Percentiles rank a stretch among this genome's conserved stretches.
These are phyloP conservation scores for Pseudocheirus occidentalis DNA, from an alignment of 2,797 vertebrate genomes.

Conservation along the genomic window DNA sequence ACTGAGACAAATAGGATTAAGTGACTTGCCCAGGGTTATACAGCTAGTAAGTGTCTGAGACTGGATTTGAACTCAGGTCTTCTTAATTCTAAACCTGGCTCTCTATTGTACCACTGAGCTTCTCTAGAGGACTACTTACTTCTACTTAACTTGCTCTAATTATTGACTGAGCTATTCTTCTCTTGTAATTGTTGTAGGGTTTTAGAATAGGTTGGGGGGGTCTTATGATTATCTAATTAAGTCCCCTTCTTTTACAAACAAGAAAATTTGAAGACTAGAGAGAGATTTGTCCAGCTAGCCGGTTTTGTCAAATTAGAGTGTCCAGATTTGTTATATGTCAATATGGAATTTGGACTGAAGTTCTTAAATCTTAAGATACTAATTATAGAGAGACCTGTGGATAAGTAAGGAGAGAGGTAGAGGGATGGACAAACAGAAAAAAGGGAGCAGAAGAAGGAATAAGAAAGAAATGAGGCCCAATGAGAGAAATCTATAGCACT, in stretches of 20 bases:
- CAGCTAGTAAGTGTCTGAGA: background rate
- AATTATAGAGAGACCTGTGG: background rate
- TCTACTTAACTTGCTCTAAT: slow-evolving; percentile 20
- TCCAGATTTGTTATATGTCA: background rate
- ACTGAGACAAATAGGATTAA: background rate
- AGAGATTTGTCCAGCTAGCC: background rate
- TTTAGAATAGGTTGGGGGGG: background rate
- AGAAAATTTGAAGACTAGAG: background rate
- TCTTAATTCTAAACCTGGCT: background rate
- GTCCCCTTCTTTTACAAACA: background rate
- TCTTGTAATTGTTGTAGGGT: background rate
- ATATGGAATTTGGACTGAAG: background rate
- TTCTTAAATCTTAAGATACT: background rate
- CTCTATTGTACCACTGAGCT: background rate
- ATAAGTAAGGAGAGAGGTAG: background rate
- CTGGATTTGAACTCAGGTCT: background rate
- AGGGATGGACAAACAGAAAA: background rate
- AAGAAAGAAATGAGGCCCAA: slow-evolving; percentile 9
- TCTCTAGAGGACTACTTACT: slow-evolving; percentile 20
- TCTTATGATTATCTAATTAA: background rate
- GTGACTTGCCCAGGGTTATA: background rate
- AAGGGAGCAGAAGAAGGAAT: background rate
- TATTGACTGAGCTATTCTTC: slow-evolving; percentile 13
- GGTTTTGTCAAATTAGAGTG: background rate
- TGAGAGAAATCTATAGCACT: background rate